A percentile compares a stretch with the other conserved stretches of the same genome.
Evolutionary conservation across 2,888 invertebrate species (phyloP).

Genomic region (Hypena proboscidalis): DNA sequence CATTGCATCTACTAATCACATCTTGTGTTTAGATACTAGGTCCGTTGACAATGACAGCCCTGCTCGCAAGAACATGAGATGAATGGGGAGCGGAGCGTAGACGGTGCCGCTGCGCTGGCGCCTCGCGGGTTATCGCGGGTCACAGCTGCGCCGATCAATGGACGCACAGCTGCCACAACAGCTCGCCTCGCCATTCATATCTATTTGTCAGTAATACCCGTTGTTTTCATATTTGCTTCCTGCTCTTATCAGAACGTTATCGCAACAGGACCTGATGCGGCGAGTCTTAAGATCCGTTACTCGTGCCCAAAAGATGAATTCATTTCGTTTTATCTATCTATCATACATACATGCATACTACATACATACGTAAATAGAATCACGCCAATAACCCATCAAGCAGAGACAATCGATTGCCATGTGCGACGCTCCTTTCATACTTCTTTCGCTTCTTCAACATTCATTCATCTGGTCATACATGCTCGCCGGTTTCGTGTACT

Average conservation of each 20-base stretch:
- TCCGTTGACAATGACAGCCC: slow-evolving; percentile 7
- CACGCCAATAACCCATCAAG: too few species aligned
- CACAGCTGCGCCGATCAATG: slow-evolving; percentile 64
- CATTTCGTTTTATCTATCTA: too few species aligned
- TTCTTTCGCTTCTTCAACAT: too few species aligned
- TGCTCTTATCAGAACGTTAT: slow-evolving; percentile 32
- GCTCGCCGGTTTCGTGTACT: too few species aligned
- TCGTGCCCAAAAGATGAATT: too few species aligned
- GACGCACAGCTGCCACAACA: slow-evolving; percentile 54
- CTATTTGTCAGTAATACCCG: slow-evolving; percentile 40
- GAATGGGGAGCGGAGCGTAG: slow-evolving; percentile 64
- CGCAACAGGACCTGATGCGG: slow-evolving; percentile 34
- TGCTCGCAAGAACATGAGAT: slow-evolving; percentile 51
- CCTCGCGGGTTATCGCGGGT: slow-evolving; percentile 80
- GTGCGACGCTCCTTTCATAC: too few species aligned
- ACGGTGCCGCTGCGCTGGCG: slow-evolving; percentile 62
- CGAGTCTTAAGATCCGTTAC: too few species aligned
- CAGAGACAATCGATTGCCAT: too few species aligned
- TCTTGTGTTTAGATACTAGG: background rate
- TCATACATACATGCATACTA: too few species aligned
- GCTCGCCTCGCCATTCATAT: slow-evolving; percentile 50
- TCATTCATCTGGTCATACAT: too few species aligned
- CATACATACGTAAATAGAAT: too few species aligned
- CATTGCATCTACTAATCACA: too few species aligned
- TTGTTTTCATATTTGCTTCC: slow-evolving; percentile 35